Evolutionary conservation across 2,797 vertebrate genomes (phyloP).

Genomic region (Lacerta viridis): DNA sequence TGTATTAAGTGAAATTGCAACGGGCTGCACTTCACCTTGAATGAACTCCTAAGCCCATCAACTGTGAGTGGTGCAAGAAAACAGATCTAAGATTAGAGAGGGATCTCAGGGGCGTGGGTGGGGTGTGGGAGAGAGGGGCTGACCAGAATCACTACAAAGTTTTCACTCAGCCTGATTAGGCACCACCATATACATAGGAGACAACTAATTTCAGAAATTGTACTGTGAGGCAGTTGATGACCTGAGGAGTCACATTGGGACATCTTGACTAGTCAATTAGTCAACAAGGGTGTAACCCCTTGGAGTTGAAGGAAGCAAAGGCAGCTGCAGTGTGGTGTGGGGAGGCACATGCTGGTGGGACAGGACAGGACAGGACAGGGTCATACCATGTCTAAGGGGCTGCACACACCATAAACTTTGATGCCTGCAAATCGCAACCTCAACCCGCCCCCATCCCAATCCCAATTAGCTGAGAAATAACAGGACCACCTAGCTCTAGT

Average conservation of each 20-base stretch:
- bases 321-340: background rate
- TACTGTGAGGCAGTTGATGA: background rate
- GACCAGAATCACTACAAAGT: too few relatives aligned
- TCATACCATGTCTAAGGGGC: background rate
- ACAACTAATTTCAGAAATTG: background rate
- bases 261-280: background rate
- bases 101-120: background rate
- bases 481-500: background rate
- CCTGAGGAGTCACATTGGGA: background rate
- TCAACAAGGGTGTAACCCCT: background rate
- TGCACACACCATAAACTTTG: background rate
- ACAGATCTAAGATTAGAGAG: background rate
- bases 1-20: background rate
- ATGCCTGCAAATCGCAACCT: background rate
- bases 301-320: background rate
- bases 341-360: background rate
- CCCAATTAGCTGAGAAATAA: background rate
- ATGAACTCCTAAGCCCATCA: background rate
- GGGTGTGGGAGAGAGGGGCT: too few relatives aligned
- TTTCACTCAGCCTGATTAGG: background rate
- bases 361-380: too few relatives aligned
- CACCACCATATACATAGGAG: background rate
- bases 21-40: background rate
- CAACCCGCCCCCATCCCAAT: too few relatives aligned
- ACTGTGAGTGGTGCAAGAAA: background rate